A percentile compares a stretch with the other conserved stretches of the same genome.
Conservation (phyloP, 2,113 vertebrate species). For the Brachyhypopomus occidentalis region DNA sequence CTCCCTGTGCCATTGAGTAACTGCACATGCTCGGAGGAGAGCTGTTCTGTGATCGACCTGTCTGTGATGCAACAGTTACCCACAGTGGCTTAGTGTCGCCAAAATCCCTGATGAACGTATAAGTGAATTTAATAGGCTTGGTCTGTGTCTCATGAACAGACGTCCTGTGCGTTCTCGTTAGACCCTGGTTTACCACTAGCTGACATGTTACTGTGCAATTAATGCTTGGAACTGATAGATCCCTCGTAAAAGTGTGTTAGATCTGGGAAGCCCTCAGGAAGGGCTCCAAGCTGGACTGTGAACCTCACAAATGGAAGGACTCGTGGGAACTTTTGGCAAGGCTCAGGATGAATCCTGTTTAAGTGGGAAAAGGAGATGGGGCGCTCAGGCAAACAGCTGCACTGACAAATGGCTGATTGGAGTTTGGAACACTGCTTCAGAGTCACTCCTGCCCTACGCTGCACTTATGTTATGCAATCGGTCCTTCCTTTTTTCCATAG, state of each 20-base stretch:
- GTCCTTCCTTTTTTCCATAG: conserved; percentile 6
- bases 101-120: neutral
- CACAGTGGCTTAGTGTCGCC: neutral
- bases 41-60: neutral
- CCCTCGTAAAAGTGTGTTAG: conserved; percentile 14
- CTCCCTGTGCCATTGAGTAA: neutral
- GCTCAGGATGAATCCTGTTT: conserved; percentile 51
- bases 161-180: neutral
- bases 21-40: neutral
- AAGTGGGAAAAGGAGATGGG: conserved; percentile 54
- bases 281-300: conserved; percentile 39
- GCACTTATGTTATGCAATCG: conserved; percentile 11
- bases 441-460: conserved; percentile 5
- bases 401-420: conserved; percentile 53
- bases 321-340: conserved; percentile 39
- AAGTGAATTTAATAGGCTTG: neutral
- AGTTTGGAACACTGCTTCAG: conserved; percentile 22
- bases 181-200: conserved; percentile 23
- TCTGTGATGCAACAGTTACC: no score
- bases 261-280: conserved; percentile 1
- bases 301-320: conserved; percentile 43
- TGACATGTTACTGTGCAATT: conserved; percentile 27
- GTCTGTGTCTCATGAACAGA: neutral
- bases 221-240: neutral
- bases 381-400: conserved; percentile 65